These are phyloP conservation scores for Poeciliopsis occidentalis DNA, from an alignment of 2,113 vertebrate species.

Conservation along the genomic window DNA sequence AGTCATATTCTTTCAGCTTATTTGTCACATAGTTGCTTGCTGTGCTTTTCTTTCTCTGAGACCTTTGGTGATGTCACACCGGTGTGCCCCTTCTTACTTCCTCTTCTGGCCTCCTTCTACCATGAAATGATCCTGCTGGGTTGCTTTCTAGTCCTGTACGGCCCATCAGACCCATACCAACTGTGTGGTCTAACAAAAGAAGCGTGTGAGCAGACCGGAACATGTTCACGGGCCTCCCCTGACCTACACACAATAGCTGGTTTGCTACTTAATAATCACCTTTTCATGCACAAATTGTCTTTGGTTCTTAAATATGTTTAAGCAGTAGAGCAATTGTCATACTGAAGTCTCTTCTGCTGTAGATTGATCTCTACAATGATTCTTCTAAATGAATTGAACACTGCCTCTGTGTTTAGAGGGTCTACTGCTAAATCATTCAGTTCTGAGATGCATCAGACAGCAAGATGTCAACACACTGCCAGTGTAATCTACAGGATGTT, in stretches of 20 bases:
- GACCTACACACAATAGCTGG: slow-evolving; percentile 52
- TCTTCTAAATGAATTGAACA: background rate
- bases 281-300: slow-evolving; percentile 44
- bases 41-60: slow-evolving; percentile 56
- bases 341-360: background rate
- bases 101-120: slow-evolving; percentile 59
- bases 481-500: slow-evolving; percentile 19
- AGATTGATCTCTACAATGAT: background rate
- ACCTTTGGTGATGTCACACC: slow-evolving; percentile 57
- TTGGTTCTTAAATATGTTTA: background rate
- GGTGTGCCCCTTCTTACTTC: slow-evolving; percentile 61
- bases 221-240: slow-evolving; percentile 64
- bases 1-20: slow-evolving; percentile 64
- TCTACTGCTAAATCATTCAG: slow-evolving; percentile 4
- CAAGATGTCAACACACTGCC: slow-evolving; percentile 8
- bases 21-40: slow-evolving; percentile 63
- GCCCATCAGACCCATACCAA: slow-evolving; percentile 67
- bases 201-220: slow-evolving; percentile 56
- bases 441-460: background rate
- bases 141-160: slow-evolving; percentile 42
- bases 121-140: slow-evolving; percentile 67
- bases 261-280: slow-evolving; percentile 51
- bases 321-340: background rate
- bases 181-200: slow-evolving; percentile 62
- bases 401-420: background rate